These are phyloP conservation scores for Drosophila repletoides DNA, from an alignment of 1,140 invertebrate species.

Conservation along the genomic window DNA sequence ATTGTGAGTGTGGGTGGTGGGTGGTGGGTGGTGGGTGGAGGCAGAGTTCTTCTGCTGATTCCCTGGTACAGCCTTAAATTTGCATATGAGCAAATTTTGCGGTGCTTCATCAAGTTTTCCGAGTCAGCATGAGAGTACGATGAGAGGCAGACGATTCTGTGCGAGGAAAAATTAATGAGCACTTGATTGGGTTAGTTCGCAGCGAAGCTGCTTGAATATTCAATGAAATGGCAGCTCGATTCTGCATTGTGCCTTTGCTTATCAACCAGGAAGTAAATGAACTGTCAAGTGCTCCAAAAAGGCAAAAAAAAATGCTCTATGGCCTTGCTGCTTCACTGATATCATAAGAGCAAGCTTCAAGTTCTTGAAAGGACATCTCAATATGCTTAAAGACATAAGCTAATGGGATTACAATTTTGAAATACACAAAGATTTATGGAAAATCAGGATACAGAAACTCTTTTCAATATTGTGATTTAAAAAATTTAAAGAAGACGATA, in stretches of 20 bases:
- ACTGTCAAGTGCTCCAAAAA: constrained; percentile 1
- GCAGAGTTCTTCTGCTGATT: constrained; percentile 1
- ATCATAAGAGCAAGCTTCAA: too few species aligned
- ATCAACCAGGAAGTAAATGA: constrained; percentile 7
- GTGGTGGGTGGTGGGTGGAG: neutral
- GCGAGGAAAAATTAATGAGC: constrained; percentile 42
- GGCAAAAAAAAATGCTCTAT: too few species aligned
- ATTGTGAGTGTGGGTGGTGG: neutral
- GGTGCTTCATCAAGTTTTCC: constrained; percentile 44
- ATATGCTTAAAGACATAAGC: too few species aligned
- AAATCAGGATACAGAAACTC: too few species aligned
- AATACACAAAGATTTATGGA: too few species aligned
- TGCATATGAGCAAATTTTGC: constrained; percentile 50
- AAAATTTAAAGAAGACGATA: too few species aligned
- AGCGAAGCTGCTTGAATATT: constrained; percentile 41
- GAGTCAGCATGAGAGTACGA: neutral
- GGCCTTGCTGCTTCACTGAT: too few species aligned
- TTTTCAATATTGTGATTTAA: too few species aligned
- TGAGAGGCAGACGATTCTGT: constrained; percentile 9
- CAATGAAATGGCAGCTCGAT: constrained; percentile 26
- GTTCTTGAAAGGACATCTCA: too few species aligned
- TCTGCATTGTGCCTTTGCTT: constrained; percentile 22
- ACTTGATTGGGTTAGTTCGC: constrained; percentile 47
- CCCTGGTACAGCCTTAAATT: constrained; percentile 7
- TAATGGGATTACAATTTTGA: too few species aligned